phyloP scores from a whole-genome alignment of 2,113 vertebrate genomes.

The Poeciliopsis occidentalis region DNA sequence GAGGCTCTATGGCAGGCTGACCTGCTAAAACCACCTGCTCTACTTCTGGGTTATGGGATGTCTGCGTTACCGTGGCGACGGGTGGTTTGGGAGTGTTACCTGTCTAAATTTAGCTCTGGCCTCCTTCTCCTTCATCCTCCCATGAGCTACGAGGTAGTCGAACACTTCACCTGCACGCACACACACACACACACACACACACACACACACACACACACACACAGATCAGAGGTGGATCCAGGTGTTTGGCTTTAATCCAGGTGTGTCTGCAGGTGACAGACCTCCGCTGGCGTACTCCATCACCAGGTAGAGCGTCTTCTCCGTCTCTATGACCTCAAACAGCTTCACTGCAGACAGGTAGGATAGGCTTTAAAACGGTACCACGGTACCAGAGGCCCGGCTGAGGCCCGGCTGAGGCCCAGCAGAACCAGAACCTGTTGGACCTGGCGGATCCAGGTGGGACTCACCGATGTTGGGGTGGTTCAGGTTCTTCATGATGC shows the following conservation, averaged over 20 bases:
- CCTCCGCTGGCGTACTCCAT: constrained; percentile 61
- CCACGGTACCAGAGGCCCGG: neutral
- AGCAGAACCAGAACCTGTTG: neutral
- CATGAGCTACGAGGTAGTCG: constrained; percentile 60
- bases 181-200: too few species aligned
- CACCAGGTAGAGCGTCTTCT: constrained; percentile 56
- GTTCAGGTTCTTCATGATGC: constrained; percentile 57
- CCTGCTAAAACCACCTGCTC: neutral
- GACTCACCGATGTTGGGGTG: constrained; percentile 59
- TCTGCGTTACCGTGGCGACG: neutral
- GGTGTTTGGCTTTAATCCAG: neutral
- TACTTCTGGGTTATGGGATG: constrained; percentile 19
- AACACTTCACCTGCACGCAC: constrained; percentile 48
- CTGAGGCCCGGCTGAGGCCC: neutral
- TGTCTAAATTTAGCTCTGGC: constrained; percentile 59
- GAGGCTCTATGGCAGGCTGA: neutral
- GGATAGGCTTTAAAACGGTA: neutral
- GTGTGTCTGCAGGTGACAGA: constrained; percentile 14
- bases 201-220: too few species aligned
- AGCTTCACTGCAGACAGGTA: constrained; percentile 46
- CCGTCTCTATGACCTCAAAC: constrained; percentile 53
- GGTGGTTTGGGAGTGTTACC: constrained; percentile 22
- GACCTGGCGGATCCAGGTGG: neutral
- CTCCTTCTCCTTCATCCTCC: constrained; percentile 62
- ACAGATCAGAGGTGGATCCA: neutral